Evolutionary conservation across 2,888 invertebrate genomes (phyloP).

Genomic region (Cerastoderma edule): DNA sequence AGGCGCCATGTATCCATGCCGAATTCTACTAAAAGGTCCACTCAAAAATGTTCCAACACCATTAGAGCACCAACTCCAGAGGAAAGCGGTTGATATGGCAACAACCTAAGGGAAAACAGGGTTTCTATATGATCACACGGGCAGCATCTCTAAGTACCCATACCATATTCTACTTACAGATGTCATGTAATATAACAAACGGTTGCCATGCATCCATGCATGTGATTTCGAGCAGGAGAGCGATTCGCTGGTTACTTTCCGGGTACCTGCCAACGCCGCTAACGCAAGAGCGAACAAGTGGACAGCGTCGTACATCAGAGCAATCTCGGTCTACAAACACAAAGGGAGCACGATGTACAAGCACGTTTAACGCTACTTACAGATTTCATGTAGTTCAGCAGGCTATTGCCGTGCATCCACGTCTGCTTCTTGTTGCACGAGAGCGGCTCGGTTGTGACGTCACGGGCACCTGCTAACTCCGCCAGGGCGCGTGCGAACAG

Average conservation of each 20-base stretch:
- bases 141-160: too few relatives aligned
- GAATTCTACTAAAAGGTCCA: too few relatives aligned
- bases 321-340: slow-evolving; percentile 94
- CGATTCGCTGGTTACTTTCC: slow-evolving; percentile 65
- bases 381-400: slow-evolving; percentile 98
- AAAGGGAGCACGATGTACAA: too few relatives aligned
- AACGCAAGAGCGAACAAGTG: slow-evolving; percentile 96
- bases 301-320: slow-evolving; percentile 98
- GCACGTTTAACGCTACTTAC: too few relatives aligned
- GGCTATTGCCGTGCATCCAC: slow-evolving; percentile 96
- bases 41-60: too few relatives aligned
- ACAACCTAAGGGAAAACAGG: too few relatives aligned
- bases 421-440: slow-evolving; percentile 87
- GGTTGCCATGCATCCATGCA: slow-evolving; percentile 97
- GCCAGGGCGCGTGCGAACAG: slow-evolving; percentile 96
- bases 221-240: slow-evolving; percentile 85
- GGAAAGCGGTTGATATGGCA: too few relatives aligned
- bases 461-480: slow-evolving; percentile 85
- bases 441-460: slow-evolving; percentile 67
- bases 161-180: slow-evolving; percentile 90
- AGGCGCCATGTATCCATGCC: too few relatives aligned
- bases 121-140: too few relatives aligned
- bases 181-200: slow-evolving; percentile 98
- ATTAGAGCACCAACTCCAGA: too few relatives aligned
- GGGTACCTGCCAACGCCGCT: slow-evolving; percentile 86